Percentiles rank a stretch among this genome's conserved stretches.
These are phyloP conservation scores for Decapterus maruadsi DNA, from an alignment of 2,797 vertebrate genomes.

Conservation along the genomic window DNA sequence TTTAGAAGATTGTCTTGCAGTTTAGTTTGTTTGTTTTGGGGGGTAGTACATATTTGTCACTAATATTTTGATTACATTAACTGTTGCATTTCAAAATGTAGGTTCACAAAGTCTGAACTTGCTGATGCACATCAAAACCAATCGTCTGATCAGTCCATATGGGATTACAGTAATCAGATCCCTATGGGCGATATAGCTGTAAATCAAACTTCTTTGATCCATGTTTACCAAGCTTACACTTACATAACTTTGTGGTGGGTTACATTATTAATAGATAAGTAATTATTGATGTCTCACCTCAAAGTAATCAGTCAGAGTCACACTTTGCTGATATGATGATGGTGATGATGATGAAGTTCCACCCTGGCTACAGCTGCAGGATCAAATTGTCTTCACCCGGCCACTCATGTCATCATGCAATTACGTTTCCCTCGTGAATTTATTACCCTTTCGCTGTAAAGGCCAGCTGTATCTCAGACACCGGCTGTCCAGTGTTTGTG, in stretches of 20 bases:
- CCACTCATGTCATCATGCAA: constrained; percentile 9
- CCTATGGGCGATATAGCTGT: background rate
- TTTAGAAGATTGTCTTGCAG: too few relatives aligned
- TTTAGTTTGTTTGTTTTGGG: too few relatives aligned
- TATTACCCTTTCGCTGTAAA: constrained; percentile 42
- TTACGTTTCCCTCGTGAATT: constrained; percentile 14
- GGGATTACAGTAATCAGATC: background rate
- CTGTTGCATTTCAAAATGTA: background rate
- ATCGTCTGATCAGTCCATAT: background rate
- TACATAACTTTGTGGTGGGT: background rate
- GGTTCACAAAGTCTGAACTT: background rate
- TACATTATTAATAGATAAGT: constrained; percentile 4
- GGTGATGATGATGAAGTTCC: background rate
- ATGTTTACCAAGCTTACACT: background rate
- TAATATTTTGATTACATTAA: background rate
- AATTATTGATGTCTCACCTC: constrained; percentile 2
- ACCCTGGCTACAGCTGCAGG: background rate
- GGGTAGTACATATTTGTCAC: too few relatives aligned
- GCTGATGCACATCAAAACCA: background rate
- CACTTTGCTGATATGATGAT: background rate
- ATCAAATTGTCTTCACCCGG: background rate
- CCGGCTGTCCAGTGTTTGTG: constrained; percentile 24
- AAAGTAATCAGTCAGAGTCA: background rate
- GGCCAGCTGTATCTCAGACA: constrained; percentile 35
- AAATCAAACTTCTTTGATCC: constrained; percentile 2